Evolutionary conservation across 2,888 invertebrate genomes (phyloP).

Genomic region (Dicranocentrus wangi): DNA sequence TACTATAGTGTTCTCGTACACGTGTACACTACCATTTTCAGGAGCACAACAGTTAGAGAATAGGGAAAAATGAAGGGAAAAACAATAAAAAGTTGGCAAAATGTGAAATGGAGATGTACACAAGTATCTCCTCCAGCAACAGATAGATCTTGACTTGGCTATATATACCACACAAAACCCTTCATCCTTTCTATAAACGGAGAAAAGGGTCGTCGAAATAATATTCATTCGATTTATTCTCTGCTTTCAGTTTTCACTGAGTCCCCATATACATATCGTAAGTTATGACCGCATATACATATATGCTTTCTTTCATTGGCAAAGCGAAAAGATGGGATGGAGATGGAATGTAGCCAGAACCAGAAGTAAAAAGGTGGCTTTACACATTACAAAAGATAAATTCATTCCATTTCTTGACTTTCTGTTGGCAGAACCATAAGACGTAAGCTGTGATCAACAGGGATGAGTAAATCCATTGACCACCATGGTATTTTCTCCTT

Average conservation of each 20-base stretch:
- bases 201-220: too few species aligned
- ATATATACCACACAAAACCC: too few species aligned
- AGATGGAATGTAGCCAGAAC: constrained; percentile 47
- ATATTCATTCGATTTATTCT: too few species aligned
- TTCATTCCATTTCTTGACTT: constrained; percentile 23
- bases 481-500: constrained; percentile 4
- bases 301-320: constrained; percentile 12
- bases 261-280: neutral
- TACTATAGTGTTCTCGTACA: too few species aligned
- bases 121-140: constrained; percentile 31
- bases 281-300: constrained; percentile 41
- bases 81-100: neutral
- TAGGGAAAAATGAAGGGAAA: neutral
- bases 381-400: constrained; percentile 21
- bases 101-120: neutral
- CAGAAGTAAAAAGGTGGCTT: constrained; percentile 18
- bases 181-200: neutral
- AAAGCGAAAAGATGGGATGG: neutral
- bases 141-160: constrained; percentile 26
- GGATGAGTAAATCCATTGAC: constrained; percentile 25
- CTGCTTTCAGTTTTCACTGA: too few species aligned
- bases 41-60: too few species aligned
- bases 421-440: neutral
- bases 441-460: constrained; percentile 32
- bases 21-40: too few species aligned